Evolutionary conservation across 2,113 vertebrate species (phyloP).

Genomic region (Thomomys bottae): DNA sequence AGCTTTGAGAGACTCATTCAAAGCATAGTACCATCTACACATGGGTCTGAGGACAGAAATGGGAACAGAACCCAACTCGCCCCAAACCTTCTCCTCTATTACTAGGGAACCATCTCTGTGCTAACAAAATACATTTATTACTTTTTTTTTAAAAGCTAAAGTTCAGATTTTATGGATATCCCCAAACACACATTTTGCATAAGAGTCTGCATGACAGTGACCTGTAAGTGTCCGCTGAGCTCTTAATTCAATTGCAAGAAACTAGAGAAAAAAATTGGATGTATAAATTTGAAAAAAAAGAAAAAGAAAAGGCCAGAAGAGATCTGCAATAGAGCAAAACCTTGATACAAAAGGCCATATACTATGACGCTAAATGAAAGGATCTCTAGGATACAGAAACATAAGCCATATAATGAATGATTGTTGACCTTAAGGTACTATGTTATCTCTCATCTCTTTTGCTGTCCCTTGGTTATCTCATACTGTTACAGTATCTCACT

Average conservation of each 20-base stretch:
- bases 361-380: too few species aligned
- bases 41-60: not conserved
- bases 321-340: too few species aligned
- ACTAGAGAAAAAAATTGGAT: not conserved
- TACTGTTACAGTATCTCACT: too few species aligned
- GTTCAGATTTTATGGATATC: not conserved
- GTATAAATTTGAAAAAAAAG: not conserved
- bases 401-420: too few species aligned
- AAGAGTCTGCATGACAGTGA: not conserved
- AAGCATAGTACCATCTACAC: not conserved
- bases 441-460: too few species aligned
- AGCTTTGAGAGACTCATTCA: not conserved
- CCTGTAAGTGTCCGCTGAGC: not conserved
- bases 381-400: too few species aligned
- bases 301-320: not conserved
- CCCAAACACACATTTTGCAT: not conserved
- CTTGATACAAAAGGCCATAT: too few species aligned
- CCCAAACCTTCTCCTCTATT: not conserved
- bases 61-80: not conserved
- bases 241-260: constrained; percentile 11
- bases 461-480: too few species aligned
- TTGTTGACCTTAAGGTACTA: too few species aligned
- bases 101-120: not conserved
- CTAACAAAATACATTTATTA: not conserved
- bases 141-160: not conserved